Evolutionary conservation across 2,888 invertebrate species (phyloP), one percentile per base, ranked within the genome.

Genomic region (Proisotoma minuta): DNA sequence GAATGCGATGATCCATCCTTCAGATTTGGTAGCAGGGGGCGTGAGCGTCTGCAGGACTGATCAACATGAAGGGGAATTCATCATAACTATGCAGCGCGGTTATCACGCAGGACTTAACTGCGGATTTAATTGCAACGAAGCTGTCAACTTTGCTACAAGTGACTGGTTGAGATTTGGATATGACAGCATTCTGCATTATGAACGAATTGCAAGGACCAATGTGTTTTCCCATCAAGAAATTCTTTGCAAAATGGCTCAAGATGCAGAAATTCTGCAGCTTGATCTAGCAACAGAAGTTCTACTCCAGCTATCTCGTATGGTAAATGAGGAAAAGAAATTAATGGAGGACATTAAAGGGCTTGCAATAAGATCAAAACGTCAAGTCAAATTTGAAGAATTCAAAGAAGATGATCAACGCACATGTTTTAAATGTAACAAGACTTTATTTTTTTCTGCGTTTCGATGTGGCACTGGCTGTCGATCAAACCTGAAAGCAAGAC

Each of bases 51-150:
- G 82, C 73, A 85, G 95, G 74, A 89, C 91, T 58, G 93, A 97
- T 79, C 99, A 99, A 77, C 88, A 91, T 78, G 96, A 98, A 1
- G 99, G 99, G 26, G 98, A 99, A 79, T 99, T 99, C 80, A 93
- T 99, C 43, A 87, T 99, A 4, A 99, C 99, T 18, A 99, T 99
- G 80, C 99, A 99, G 0, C 84, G 99, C 68, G 95, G 98, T 0
- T 99, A 99, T 80, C 99, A 99, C 81, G 96, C 98, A 24, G 99
- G 99, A 1, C 99, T 98, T 79, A 99, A 99, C 79, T 97, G 98
- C 78, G 99, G 99, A 43, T 96, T 96, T 78, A 99, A 99, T 79
- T 97, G 98, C 78, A 99, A 99, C 1, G 99, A 99, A 79, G 99
- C 99, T 2, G 99, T 99, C 51, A 99, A 99, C 80, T 99, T 99